A percentile compares a stretch with the other conserved stretches of the same genome.
phyloP scores from a whole-genome alignment of 1,140 invertebrate genomes.

The Trissolcus basalis region DNA sequence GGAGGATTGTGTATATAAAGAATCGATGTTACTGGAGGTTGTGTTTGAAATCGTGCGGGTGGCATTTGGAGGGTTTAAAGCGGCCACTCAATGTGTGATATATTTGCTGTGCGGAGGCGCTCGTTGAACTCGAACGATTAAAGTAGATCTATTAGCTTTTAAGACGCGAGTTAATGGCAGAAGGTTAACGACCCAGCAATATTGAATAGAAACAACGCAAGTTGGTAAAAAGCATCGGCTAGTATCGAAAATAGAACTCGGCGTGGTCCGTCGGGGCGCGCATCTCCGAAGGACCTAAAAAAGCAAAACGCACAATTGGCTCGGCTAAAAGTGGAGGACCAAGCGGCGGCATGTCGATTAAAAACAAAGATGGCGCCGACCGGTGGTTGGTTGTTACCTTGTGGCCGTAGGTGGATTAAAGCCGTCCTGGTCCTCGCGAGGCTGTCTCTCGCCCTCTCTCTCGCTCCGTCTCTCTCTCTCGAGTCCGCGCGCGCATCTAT shows the following conservation, averaged over 20 bases:
- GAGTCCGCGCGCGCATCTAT: slow-evolving; percentile 32
- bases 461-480: slow-evolving; percentile 2
- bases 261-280: neutral
- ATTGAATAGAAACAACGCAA: neutral
- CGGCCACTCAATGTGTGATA: no score
- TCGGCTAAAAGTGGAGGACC: no score
- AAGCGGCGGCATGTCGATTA: neutral
- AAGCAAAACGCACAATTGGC: neutral
- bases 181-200: neutral
- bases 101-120: no score
- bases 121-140: no score
- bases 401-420: slow-evolving; percentile 35
- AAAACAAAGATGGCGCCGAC: slow-evolving; percentile 44
- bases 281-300: neutral
- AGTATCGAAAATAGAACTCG: neutral
- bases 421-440: slow-evolving; percentile 13
- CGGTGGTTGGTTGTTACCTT: slow-evolving; percentile 44
- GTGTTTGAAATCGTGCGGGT: no score
- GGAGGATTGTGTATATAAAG: no score
- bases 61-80: no score
- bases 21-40: no score
- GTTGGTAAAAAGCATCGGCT: neutral
- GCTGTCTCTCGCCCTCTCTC: neutral
- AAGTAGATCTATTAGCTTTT: neutral
- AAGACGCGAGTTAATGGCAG: neutral